Evolutionary conservation across 1,140 invertebrate species (phyloP), one percentile per base, ranked within the genome.

Genomic region (Scaptomyza montana): DNA sequence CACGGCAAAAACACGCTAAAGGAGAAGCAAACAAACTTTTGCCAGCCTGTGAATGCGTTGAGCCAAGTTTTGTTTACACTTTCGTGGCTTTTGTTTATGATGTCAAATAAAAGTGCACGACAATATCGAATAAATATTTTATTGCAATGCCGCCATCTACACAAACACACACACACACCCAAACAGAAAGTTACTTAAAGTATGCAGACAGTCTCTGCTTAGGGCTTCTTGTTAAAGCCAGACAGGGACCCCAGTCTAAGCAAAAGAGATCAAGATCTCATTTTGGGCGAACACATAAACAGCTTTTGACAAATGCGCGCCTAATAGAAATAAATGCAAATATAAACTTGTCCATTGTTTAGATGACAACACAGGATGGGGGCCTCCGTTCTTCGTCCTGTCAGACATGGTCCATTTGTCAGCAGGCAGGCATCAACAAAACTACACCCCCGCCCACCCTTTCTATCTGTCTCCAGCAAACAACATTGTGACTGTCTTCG

Each of bases 281-380:
- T 73, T 78, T 71, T 21, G 47, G 54, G 41, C 50, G 45, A 45
- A 49, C 64, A 82, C 84, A 82, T 65, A 89, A 89, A 89, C 76
- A 80, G 85, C 85, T 80, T 89, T 89, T 89, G 84, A 89, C 84
- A 89, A 89, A 89, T 89, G 84, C 80, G 69, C 67, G 84, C 80
- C 85, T 89, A 89, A 89, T 89, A 89, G 84, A 89, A 89, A 89
- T 89, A 89, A 89, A 89, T 89, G 84, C 84, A 89, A 89, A 89
- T 89, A 89, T 89, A 89, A 89, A 89, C 84, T 89, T 89, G 84
- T 80, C 84, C 80, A 87, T 75, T 89, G 69, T 79, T 78, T 47
- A 56, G 75, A 71, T 67, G 78, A 73, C 85, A 70, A 76, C 63
- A 7, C 30, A 33, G 30, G 30, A 7, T 6, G 30, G 30, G 30